These are phyloP conservation scores for Aleiodes leptofemur DNA, from an alignment of 2,888 invertebrate species.

Conservation along the genomic window DNA sequence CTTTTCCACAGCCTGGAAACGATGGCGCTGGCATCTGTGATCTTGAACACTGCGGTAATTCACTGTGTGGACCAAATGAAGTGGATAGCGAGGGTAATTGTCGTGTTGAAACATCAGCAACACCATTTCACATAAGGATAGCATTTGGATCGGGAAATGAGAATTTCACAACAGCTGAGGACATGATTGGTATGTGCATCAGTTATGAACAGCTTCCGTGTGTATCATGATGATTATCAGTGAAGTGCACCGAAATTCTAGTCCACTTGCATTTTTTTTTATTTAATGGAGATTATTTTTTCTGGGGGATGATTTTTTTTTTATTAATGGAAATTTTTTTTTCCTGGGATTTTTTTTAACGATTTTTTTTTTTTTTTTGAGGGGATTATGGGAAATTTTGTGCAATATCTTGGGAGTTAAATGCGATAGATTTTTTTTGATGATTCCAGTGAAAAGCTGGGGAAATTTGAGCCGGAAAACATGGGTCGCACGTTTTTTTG, in stretches of 20 bases:
- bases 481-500: not conserved
- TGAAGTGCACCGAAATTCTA: not conserved
- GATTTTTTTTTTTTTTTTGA: too few relatives aligned
- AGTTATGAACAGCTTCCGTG: conserved; percentile 85
- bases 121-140: conserved; percentile 87
- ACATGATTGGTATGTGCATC: conserved; percentile 89
- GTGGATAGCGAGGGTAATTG: conserved; percentile 75
- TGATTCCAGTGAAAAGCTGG: too few relatives aligned
- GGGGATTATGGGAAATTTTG: too few relatives aligned
- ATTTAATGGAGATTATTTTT: not conserved
- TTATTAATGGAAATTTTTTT: too few relatives aligned
- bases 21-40: conserved; percentile 83
- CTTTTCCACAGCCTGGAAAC: conserved; percentile 76
- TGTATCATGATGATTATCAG: conserved; percentile 64
- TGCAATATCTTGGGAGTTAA: too few relatives aligned
- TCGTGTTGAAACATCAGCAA: conserved; percentile 84
- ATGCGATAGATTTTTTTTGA: too few relatives aligned
- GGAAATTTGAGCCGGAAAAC: not conserved
- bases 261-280: not conserved
- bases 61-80: conserved; percentile 80
- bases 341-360: too few relatives aligned
- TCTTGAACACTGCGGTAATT: conserved; percentile 86
- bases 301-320: too few relatives aligned
- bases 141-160: conserved; percentile 84
- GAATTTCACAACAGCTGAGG: conserved; percentile 83